phyloP scores from a whole-genome alignment of 2,797 vertebrate species.

The Tragopan temminckii region DNA sequence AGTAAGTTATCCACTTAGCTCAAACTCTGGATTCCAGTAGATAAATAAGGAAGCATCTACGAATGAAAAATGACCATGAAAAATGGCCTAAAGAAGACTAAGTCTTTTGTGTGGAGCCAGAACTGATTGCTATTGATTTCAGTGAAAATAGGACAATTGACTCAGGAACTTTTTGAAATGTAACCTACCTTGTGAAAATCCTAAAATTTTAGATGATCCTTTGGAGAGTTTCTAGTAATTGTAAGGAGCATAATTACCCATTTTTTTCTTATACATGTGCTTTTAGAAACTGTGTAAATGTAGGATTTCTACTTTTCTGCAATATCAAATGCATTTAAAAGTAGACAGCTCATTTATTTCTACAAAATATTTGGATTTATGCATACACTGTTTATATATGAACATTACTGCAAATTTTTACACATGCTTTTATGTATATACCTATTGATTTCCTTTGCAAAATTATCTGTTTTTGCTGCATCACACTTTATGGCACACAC shows the following conservation, averaged over 20 bases:
- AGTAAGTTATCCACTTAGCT: neutral
- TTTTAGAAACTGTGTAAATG: neutral
- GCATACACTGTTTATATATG: neutral
- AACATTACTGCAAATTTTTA: neutral
- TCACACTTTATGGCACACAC: neutral
- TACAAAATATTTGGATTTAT: neutral
- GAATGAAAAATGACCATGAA: neutral
- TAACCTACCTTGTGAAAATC: neutral
- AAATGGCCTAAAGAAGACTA: neutral
- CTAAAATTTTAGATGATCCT: neutral
- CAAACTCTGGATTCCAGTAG: neutral
- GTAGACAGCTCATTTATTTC: neutral
- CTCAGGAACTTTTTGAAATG: neutral
- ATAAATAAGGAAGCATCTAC: neutral
- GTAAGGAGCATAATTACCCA: neutral
- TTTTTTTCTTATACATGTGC: neutral
- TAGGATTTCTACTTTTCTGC: neutral
- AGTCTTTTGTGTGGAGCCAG: neutral
- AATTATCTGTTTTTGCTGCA: neutral
- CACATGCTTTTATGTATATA: neutral
- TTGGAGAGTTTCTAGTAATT: neutral
- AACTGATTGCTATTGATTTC: neutral
- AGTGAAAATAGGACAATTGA: neutral
- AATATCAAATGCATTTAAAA: neutral
- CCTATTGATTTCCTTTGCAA: neutral